Evolutionary conservation across 2,888 invertebrate species (phyloP), one percentile per base, ranked within the genome.

Genomic region (Linnaemya vulpina): DNA sequence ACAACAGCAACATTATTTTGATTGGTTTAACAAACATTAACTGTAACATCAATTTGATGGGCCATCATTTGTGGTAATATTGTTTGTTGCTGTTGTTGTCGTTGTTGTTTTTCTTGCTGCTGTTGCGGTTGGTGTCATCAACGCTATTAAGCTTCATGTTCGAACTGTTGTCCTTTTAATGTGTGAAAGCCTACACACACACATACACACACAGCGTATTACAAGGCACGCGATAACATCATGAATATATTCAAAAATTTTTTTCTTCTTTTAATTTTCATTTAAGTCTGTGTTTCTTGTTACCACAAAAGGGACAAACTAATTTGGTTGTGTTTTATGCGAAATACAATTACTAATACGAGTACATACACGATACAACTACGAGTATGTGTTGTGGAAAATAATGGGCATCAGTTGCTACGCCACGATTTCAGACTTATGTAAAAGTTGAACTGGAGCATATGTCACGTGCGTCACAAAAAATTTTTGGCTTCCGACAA

Each of bases 21-120:
- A 82, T 86, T 67, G 76, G 73, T 68, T 74, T 63, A 49, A 83
- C 83, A 79, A 80, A 76, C 86, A 71, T 80, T 73, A 82, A 67
- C 73, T 78, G 80, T 65, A 74, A 83, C 83, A 78, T 79, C 62
- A 74, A 78, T 62, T 83, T 70, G 74, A 83, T 68, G 73, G 73
- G 62, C 22, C 40, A 79, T 74, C 49, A 46, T 68, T 78, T 78
- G 78, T 74, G 78, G 78, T 73, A 65, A 70, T 80, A 53, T 63
- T 22, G 46, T 30, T 60, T 55, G 43, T 53, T 68, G 17, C 17
- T 38, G n/a, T 13, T 46, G n/a, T n/a, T n/a, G n/a, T n/a, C n/a
- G n/a, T n/a, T n/a, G n/a, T n/a, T n/a, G 13, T 13, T 38, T 58
- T 22, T 13, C 25, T 11, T 25, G 30, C 58, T 43, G 43, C 38